These are phyloP conservation scores for Chamaetylas fuelleborni DNA, from an alignment of 2,113 vertebrate species.

Conservation along the genomic window DNA sequence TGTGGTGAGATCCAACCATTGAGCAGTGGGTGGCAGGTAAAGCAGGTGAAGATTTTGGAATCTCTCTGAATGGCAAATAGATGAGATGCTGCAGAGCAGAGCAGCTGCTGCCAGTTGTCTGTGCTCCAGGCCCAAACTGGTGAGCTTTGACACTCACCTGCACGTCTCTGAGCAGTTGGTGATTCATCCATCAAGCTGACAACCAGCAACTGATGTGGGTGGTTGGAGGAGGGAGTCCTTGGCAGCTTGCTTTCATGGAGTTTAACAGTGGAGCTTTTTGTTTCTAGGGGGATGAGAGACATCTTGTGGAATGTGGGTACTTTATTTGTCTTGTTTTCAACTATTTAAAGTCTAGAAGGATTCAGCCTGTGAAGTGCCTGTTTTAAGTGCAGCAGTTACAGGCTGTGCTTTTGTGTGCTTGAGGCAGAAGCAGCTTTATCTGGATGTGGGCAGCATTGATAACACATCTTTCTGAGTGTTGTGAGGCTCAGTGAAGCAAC, in stretches of 20 bases:
- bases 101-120: not conserved
- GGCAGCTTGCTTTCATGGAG: not conserved
- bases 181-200: constrained; percentile 13
- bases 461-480: accelerated
- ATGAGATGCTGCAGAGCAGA: not conserved
- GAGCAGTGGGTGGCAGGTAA: not conserved
- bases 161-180: not conserved
- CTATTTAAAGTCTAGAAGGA: not conserved
- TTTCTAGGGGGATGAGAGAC: constrained; percentile 25
- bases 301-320: not conserved
- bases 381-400: not conserved
- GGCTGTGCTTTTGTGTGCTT: not conserved
- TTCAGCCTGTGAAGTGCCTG: not conserved
- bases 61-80: not conserved
- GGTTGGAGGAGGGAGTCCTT: not conserved
- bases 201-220: not conserved
- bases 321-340: not conserved
- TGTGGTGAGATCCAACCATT: accelerated
- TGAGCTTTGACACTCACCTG: not conserved
- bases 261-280: constrained; percentile 22
- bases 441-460: not conserved
- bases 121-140: not conserved
- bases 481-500: not conserved
- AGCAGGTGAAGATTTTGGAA: not conserved
- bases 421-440: not conserved